Evolutionary conservation across 1,140 invertebrate genomes (phyloP).

Genomic region (Nomia melanderi): DNA sequence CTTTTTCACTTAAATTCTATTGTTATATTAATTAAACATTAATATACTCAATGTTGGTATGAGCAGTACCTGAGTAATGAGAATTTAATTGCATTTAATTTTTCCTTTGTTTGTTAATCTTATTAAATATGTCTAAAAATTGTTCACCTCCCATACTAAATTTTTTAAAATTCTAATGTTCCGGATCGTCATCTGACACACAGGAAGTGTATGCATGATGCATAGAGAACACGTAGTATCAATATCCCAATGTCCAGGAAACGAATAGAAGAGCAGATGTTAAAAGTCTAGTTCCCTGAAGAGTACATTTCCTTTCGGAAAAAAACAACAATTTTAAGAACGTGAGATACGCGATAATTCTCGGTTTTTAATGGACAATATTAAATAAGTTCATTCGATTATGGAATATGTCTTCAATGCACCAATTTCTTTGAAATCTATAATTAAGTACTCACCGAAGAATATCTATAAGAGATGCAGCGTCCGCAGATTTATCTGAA

Average conservation of each 20-base stretch:
- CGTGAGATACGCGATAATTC: not conserved
- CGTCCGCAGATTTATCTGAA: not conserved
- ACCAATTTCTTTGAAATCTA: too few species aligned
- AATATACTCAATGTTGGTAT: too few species aligned
- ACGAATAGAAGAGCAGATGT: conserved; percentile 45
- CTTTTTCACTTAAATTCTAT: too few species aligned
- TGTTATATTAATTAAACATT: too few species aligned
- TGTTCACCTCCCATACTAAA: not conserved
- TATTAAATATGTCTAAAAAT: not conserved
- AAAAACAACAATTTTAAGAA: conserved; percentile 9
- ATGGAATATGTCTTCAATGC: too few species aligned
- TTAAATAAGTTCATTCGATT: too few species aligned
- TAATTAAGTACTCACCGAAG: conserved; percentile 30
- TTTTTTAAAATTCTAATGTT: not conserved
- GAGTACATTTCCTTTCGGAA: not conserved
- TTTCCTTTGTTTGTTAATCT: not conserved
- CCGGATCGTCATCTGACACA: not conserved
- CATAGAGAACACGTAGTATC: conserved; percentile 24
- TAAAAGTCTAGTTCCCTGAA: conserved; percentile 4
- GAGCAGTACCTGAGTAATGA: not conserved
- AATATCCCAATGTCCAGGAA: conserved; percentile 38
- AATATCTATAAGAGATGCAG: not conserved
- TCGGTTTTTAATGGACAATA: too few species aligned
- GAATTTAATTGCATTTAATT: not conserved
- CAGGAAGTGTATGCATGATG: not conserved